phyloP scores from a whole-genome alignment of 2,113 vertebrate species.

The Peromyscus maniculatus region DNA sequence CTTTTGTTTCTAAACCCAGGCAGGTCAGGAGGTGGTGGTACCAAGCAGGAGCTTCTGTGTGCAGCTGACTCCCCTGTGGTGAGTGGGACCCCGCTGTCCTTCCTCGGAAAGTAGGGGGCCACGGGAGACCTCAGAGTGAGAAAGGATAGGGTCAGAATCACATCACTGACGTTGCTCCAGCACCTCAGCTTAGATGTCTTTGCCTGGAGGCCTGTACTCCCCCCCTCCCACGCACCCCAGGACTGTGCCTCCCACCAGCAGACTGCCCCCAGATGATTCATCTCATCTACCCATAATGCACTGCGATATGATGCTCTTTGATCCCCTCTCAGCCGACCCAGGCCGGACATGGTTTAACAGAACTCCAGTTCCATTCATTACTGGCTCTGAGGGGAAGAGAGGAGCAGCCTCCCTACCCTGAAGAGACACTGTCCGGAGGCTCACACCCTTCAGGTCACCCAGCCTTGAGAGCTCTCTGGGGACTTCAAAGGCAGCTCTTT shows the following conservation, averaged over 20 bases:
- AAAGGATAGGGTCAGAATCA: background rate
- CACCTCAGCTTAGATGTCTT: background rate
- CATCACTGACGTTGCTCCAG: background rate
- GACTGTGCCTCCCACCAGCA: background rate
- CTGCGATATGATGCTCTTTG: background rate
- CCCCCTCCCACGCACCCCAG: too few relatives aligned
- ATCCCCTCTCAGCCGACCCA: background rate
- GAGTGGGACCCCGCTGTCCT: background rate
- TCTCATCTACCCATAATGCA: background rate
- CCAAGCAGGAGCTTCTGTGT: background rate
- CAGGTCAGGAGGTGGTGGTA: background rate
- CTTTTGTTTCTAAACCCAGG: background rate
- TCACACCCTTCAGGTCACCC: background rate
- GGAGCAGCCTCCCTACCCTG: fast-evolving
- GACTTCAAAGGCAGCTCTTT: background rate
- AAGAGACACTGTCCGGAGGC: background rate
- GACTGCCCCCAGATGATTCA: background rate
- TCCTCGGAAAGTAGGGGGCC: background rate
- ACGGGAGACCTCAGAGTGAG: fast-evolving
- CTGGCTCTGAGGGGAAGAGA: background rate
- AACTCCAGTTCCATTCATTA: fast-evolving
- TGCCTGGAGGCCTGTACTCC: background rate
- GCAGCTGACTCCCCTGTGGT: background rate
- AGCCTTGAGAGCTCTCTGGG: background rate
- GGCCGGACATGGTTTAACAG: background rate